A percentile compares a stretch with the other conserved stretches of the same genome.
These are phyloP conservation scores for Macrotis lagotis DNA, from an alignment of 2,113 vertebrate genomes.

Conservation along the genomic window DNA sequence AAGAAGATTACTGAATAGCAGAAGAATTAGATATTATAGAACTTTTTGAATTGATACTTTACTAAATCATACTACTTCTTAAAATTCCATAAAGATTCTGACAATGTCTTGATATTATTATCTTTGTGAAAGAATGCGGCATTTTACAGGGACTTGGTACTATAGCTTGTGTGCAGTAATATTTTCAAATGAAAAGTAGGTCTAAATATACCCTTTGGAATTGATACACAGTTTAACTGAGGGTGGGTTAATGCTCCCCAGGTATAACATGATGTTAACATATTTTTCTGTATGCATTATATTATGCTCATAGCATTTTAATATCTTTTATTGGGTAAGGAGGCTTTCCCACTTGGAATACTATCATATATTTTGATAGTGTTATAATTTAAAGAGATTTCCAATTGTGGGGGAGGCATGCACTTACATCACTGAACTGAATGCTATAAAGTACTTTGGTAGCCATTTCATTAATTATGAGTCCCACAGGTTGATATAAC, in stretches of 20 bases:
- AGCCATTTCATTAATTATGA: background rate
- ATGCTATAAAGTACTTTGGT: background rate
- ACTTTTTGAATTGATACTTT: background rate
- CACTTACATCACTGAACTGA: background rate
- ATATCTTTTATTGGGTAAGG: background rate
- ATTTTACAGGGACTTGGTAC: background rate
- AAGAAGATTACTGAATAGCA: background rate
- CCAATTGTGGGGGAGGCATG: background rate
- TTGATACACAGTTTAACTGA: background rate
- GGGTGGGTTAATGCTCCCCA: background rate
- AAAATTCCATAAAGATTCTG: background rate
- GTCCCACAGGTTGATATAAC: background rate
- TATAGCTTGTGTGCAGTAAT: background rate
- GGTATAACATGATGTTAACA: background rate
- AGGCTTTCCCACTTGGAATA: background rate
- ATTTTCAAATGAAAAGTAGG: background rate
- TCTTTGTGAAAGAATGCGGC: background rate
- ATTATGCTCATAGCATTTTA: conserved; percentile 16
- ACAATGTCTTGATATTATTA: background rate
- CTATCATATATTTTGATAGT: conserved; percentile 3
- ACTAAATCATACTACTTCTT: background rate
- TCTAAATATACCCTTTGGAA: background rate
- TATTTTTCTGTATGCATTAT: background rate
- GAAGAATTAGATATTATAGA: background rate
- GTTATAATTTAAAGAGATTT: background rate